These are phyloP conservation scores for Gallirallus australis DNA, from an alignment of 2,797 vertebrate genomes.

Conservation along the genomic window DNA sequence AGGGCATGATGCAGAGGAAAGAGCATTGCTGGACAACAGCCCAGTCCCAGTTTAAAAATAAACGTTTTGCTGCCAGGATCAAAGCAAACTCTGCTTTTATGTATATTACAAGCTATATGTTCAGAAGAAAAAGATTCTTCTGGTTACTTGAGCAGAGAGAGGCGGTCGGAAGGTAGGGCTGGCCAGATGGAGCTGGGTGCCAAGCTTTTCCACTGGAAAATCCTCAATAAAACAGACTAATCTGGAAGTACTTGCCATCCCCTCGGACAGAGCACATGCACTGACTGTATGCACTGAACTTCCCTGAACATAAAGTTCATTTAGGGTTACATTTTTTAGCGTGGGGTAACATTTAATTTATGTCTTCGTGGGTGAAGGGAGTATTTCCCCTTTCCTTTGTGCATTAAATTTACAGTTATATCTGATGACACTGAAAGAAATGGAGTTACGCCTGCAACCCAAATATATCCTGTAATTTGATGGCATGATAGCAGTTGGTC, in stretches of 20 bases:
- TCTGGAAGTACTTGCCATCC: constrained; percentile 16
- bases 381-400: constrained; percentile 1
- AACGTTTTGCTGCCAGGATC: constrained; percentile 80
- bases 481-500: constrained; percentile 51
- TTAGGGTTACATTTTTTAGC: constrained; percentile 14
- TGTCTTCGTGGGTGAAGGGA: constrained; percentile 49
- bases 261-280: neutral
- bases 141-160: constrained; percentile 59
- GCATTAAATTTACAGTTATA: constrained; percentile 38
- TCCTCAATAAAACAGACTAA: constrained; percentile 20
- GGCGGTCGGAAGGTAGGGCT: neutral
- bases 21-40: constrained; percentile 79
- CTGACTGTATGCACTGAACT: neutral
- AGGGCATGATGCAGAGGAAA: constrained; percentile 68
- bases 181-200: neutral
- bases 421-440: constrained; percentile 59
- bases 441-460: constrained; percentile 34
- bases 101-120: constrained; percentile 72
- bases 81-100: constrained; percentile 80
- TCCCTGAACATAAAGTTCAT: neutral
- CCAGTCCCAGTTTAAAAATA: constrained; percentile 83
- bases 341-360: constrained; percentile 38
- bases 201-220: constrained; percentile 30
- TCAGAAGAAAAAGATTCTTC: constrained; percentile 67
- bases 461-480: constrained; percentile 67